A percentile compares a stretch with the other conserved stretches of the same genome.
phyloP scores from a whole-genome alignment of 2,888 invertebrate species.

The Agrochola macilenta region DNA sequence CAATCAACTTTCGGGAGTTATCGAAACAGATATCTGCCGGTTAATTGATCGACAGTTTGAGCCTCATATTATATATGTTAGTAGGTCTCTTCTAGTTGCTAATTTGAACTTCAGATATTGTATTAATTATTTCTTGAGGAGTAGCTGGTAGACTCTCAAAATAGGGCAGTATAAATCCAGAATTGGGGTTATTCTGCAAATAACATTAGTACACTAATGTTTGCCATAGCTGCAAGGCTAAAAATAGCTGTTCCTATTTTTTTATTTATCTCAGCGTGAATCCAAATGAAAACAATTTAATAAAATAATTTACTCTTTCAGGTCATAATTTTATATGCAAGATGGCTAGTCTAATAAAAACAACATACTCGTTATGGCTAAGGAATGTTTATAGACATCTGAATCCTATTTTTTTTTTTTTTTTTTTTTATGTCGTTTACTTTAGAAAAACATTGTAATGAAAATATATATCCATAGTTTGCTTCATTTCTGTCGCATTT shows the following conservation, averaged over 20 bases:
- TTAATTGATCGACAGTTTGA: slow-evolving; percentile 32
- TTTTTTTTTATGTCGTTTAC: not conserved
- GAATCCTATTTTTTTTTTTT: not conserved
- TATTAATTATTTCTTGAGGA: not conserved
- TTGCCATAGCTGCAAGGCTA: not conserved
- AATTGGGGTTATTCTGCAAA: not conserved
- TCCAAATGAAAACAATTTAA: slow-evolving; percentile 1
- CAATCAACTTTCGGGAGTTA: slow-evolving; percentile 36
- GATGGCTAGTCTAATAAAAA: not conserved
- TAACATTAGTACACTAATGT: not conserved
- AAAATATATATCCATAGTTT: not conserved
- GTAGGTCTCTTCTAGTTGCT: slow-evolving; percentile 17
- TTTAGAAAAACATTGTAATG: slow-evolving; percentile 5
- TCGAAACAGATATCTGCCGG: slow-evolving; percentile 22
- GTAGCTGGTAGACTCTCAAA: not conserved
- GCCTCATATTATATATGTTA: slow-evolving; percentile 30
- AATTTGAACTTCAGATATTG: not conserved
- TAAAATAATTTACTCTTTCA: slow-evolving; percentile 5
- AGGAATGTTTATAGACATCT: slow-evolving; percentile 14
- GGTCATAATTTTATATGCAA: not conserved
- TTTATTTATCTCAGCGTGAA: not conserved
- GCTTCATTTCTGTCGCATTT: not conserved
- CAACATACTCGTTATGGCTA: slow-evolving; percentile 1
- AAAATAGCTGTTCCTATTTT: slow-evolving; percentile 6
- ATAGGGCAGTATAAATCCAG: not conserved